Conservation (phyloP, 2,113 vertebrate species). For the Trogon surrucura region DNA sequence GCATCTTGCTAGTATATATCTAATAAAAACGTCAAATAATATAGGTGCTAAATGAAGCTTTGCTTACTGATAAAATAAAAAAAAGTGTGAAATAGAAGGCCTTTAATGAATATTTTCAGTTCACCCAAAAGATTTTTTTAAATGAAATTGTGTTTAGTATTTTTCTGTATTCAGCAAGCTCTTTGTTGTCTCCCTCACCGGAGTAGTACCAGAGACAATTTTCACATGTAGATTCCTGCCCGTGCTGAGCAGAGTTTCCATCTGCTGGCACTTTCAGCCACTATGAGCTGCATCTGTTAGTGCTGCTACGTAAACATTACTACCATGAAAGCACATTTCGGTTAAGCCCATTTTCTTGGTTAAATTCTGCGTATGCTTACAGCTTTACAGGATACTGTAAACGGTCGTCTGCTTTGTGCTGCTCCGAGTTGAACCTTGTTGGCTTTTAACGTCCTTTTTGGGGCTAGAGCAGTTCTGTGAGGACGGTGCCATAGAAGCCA, state of each 20-base stretch:
- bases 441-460: neutral
- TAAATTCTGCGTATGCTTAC: neutral
- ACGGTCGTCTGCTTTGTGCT: neutral
- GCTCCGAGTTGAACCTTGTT: neutral
- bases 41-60: neutral
- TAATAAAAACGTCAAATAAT: neutral
- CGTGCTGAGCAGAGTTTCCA: neutral
- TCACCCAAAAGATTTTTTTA: neutral
- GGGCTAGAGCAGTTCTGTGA: neutral
- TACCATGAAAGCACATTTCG: neutral
- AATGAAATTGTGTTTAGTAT: neutral
- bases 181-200: neutral
- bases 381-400: neutral
- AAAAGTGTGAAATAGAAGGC: fast-evolving
- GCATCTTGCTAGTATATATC: fast-evolving
- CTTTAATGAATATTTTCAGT: neutral
- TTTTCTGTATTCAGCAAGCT: neutral
- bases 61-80: neutral
- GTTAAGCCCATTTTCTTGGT: neutral
- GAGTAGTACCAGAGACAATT: neutral
- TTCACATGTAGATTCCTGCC: fast-evolving
- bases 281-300: neutral
- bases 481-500: neutral
- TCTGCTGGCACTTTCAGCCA: neutral
- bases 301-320: neutral